Conservation (phyloP, 2,888 invertebrate genomes). For the Lamellibrachia columna region DNA sequence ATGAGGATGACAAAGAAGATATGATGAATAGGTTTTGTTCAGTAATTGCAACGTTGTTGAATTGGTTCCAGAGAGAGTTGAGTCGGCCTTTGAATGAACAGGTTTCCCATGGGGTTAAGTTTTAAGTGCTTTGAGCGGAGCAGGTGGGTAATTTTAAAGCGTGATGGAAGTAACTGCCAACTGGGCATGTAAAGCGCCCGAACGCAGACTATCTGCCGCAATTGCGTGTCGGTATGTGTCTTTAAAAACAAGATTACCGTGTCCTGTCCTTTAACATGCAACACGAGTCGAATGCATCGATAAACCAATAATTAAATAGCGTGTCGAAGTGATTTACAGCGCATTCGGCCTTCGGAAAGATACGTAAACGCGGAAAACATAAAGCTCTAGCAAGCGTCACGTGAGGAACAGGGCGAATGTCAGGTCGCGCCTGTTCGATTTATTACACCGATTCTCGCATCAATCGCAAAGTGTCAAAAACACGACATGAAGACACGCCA, state of each 20-base stretch:
- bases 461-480: not conserved
- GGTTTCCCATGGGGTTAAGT: not conserved
- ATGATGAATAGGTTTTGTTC: not conserved
- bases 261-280: not conserved
- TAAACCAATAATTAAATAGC: constrained; percentile 16
- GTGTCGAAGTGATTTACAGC: not conserved
- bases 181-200: not conserved
- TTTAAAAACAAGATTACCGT: not conserved
- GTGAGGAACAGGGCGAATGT: not conserved
- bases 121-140: not conserved
- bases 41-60: not conserved
- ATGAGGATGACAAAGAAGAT: not conserved
- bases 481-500: not conserved
- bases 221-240: not conserved
- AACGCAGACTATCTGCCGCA: not conserved
- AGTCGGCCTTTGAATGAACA: not conserved
- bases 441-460: not conserved
- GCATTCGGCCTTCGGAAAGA: not conserved
- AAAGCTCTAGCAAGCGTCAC: not conserved
- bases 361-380: not conserved
- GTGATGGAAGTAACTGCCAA: not conserved
- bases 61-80: not conserved
- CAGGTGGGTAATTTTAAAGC: not conserved
- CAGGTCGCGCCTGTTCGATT: not conserved
- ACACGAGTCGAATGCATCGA: not conserved